phyloP scores from a whole-genome alignment of 2,797 vertebrate genomes.

The Argentina silus region DNA sequence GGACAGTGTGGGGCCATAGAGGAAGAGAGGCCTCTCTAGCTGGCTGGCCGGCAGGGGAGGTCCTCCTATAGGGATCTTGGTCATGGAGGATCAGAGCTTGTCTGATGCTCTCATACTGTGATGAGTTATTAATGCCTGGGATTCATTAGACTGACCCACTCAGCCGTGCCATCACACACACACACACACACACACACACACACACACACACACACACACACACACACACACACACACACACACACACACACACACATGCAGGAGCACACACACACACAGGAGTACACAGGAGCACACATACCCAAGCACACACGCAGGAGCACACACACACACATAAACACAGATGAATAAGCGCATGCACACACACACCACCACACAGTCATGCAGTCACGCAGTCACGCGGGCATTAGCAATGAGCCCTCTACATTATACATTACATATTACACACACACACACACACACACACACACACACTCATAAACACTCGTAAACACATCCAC shows the following conservation, averaged over 20 bases:
- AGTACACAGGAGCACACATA: background rate
- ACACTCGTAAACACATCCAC: background rate
- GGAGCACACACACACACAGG: background rate
- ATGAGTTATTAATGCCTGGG: constrained; percentile 67
- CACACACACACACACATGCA: constrained; percentile 5
- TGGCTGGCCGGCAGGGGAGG: background rate
- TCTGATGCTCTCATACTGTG: constrained; percentile 51
- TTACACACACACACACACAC: constrained; percentile 17
- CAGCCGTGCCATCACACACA: constrained; percentile 61
- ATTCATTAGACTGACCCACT: constrained; percentile 65
- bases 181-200: constrained; percentile 46
- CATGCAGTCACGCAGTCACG: background rate
- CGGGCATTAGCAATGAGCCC: background rate
- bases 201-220: constrained; percentile 27
- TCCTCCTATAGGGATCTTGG: constrained; percentile 36
- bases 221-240: constrained; percentile 18
- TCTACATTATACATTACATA: too few relatives aligned
- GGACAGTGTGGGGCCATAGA: background rate
- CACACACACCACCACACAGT: background rate
- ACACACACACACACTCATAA: background rate
- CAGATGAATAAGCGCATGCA: background rate
- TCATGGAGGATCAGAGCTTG: constrained; percentile 20
- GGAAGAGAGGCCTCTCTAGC: background rate
- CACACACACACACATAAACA: constrained; percentile 17
- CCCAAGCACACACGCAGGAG: background rate